Base-by-base conservation (phyloP, 2,113 vertebrate genomes). In the Campylomormyrus tamandua region DNA sequence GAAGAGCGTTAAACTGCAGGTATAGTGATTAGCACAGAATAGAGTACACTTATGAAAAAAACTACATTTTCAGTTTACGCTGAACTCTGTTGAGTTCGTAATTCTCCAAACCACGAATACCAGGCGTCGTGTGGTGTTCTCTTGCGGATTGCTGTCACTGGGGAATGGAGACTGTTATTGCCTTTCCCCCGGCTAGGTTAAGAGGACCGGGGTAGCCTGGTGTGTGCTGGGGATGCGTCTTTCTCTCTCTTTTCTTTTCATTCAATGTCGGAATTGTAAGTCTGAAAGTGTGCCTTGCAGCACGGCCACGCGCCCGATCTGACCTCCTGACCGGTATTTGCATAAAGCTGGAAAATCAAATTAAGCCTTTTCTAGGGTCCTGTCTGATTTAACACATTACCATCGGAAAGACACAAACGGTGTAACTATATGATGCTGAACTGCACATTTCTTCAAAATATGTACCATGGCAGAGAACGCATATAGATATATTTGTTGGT, bases 311-410 rank as follows among this genome's bases (percentile, higher is more conserved):
- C 93, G 93, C 91, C 91, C 91, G 66, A 90, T 88, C 89, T 93
- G 93, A 93, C 93, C 93, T 89, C 89, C n/a, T 80, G 91, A 93
- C 91, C 91, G 35, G 31, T 19, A 93, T 93, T 92, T 92, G 89
- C 93, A 93, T 93, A 93, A 92, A 93, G 93, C 93, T 93, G 93
- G 90, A 92, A 91, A 92, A 89, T 90, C 74, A 83, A 90, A 92
- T 88, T 90, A 90, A 87, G 86, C 89, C 45, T 27, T 87, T 91
- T 88, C 87, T 66, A 52, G 19, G 77, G 45, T 88, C 87, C 89
- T 89, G 89, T 66, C 83, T 52, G 50, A 85, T 70, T 89, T 89
- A 89, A 77, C 88, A 83, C 87, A 80, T 87, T 84, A 89, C 87
- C 42, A 27, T 48, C 66, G 42, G 88, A 74, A 87, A 86, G 87